Evolutionary conservation across 2,797 vertebrate species (phyloP).

Genomic region (Myiotriccus ornatus): DNA sequence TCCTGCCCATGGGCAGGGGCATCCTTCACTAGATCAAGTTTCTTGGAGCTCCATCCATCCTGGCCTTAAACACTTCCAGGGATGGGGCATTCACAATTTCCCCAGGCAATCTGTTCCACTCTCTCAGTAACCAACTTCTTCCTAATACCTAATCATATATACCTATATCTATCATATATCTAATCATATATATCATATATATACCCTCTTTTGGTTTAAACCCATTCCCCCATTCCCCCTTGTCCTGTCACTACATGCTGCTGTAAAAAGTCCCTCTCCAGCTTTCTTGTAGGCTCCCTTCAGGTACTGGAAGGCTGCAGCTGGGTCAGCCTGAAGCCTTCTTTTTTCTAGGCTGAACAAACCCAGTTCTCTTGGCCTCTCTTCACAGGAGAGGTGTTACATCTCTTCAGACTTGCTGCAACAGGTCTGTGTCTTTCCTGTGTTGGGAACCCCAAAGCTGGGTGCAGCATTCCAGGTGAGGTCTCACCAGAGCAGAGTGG

Average conservation of each 20-base stretch:
- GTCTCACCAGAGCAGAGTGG: background rate
- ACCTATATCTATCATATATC: too few species aligned
- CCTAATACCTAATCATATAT: background rate
- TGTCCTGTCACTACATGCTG: background rate
- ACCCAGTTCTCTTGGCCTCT: background rate
- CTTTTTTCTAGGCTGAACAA: background rate
- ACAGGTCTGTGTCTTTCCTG: background rate
- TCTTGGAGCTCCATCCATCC: background rate
- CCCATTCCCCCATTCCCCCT: background rate
- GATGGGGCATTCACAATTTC: background rate
- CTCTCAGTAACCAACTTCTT: background rate
- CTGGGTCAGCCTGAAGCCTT: background rate
- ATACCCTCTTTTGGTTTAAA: background rate
- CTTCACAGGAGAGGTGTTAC: background rate
- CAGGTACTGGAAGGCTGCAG: background rate
- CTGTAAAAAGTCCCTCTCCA: background rate
- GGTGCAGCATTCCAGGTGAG: background rate
- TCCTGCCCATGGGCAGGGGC: background rate
- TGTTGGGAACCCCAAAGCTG: background rate
- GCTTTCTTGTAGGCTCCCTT: background rate
- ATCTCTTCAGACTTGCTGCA: background rate
- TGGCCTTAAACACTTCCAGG: background rate
- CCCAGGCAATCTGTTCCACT: background rate
- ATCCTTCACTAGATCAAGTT: background rate
- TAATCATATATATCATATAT: too few species aligned